Evolutionary conservation across 2,888 invertebrate genomes (phyloP), one percentile per base, ranked within the genome.

Genomic region (Eurois occulta): DNA sequence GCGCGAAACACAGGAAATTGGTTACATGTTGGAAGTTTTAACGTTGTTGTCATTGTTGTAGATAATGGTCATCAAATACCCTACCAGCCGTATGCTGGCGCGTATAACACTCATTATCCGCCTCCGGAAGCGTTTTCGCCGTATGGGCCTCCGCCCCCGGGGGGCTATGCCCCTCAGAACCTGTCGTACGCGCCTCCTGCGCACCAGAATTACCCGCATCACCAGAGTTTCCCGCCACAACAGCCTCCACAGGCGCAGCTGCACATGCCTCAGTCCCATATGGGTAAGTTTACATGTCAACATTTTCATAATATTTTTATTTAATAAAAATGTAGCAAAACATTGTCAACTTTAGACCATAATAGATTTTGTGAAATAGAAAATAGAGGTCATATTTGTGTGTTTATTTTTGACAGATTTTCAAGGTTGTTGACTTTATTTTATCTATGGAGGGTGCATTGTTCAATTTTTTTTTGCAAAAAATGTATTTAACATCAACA

Each of bases 1-100:
- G 48, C 65, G 76, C 76, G 77, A 77, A 81, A 85, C 89, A 87
- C 81, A 88, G 88, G 84, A 91, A 91, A 90, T 81, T 67, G 72
- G 28, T 41, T 69, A 67, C 52, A 75, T 80, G 69, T 32, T 58
- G 73, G 38, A 72, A 76, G 68, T 70, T 79, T 48, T 81, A 55
- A 81, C 78, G 28, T 77, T 74, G 71, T 84, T 82, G 80, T 83
- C 70, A 78, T 91, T 92, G 79, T 95, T 94, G 72, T 94, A 97
- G 97, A 97, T 91, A 97, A 97, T 93, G 97, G 97, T 10, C 97
- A 97, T 85, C 97, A 97, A 89, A 97, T 97, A 83, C 95, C 96
- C 35, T 97, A 97, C 86, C 97, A 96, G 89, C 96, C 97, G 72
- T 97, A 97, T 86, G 97, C 95, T 77, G 95, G 95, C 64, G 96